Conservation (phyloP, 2,888 invertebrate genomes). For the Arrhopalites spinosus region DNA sequence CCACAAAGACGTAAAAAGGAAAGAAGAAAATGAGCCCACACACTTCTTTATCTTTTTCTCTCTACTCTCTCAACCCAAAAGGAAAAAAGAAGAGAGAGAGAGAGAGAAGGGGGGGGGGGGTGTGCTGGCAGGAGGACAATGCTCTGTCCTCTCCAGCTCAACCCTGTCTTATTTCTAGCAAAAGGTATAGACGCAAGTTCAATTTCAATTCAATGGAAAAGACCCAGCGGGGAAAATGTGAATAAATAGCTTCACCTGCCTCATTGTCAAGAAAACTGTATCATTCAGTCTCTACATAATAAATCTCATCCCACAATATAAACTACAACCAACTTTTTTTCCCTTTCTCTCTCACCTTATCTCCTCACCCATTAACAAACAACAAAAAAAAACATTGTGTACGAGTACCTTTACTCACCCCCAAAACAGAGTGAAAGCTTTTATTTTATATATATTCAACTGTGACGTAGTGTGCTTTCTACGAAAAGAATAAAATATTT, state of each 20-base stretch:
- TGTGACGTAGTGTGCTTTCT: too few relatives aligned
- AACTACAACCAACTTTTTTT: too few relatives aligned
- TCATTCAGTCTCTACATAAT: slow-evolving; percentile 24
- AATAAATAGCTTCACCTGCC: slow-evolving; percentile 32
- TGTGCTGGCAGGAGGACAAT: neutral
- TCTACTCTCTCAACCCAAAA: neutral
- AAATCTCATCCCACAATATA: slow-evolving; percentile 20
- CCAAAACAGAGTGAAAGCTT: too few relatives aligned
- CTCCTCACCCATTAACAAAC: neutral
- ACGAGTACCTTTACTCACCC: too few relatives aligned
- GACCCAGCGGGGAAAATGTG: slow-evolving; percentile 33
- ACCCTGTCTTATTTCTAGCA: neutral
- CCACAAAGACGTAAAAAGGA: slow-evolving; percentile 29
- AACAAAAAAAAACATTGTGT: neutral
- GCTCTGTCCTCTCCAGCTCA: neutral
- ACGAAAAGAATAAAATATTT: too few relatives aligned
- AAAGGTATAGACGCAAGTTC: slow-evolving; percentile 2
- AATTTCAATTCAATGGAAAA: slow-evolving; percentile 16
- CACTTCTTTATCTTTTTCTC: slow-evolving; percentile 12
- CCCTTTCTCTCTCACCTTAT: neutral
- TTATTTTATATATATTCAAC: slow-evolving; percentile 4
- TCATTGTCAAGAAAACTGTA: slow-evolving; percentile 27
- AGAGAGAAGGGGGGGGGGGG: too few relatives aligned
- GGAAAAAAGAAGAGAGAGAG: too few relatives aligned
- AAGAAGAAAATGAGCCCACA: slow-evolving; percentile 19